A percentile compares a stretch with the other conserved stretches of the same genome.
Conservation (phyloP, 2,113 vertebrate species). For the Maccullochella peelii region DNA sequence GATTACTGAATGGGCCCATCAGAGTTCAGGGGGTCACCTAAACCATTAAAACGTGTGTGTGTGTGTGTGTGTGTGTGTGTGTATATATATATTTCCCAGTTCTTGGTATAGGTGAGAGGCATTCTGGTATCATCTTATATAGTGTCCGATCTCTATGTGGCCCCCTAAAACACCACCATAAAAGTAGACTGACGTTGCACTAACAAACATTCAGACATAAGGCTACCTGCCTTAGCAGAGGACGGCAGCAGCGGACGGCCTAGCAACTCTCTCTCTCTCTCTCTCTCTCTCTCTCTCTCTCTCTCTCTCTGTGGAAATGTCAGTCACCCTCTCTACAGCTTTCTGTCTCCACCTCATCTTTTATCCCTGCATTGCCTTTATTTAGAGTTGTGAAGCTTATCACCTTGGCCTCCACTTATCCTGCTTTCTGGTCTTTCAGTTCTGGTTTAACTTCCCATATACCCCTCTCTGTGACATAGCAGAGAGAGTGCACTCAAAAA, state of each 20-base stretch:
- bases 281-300: too few relatives aligned
- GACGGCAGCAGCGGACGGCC: too few relatives aligned
- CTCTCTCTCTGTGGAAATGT: background rate
- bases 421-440: constrained; percentile 10
- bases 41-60: too few relatives aligned
- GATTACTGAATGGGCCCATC: background rate
- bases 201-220: background rate
- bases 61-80: too few relatives aligned
- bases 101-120: too few relatives aligned
- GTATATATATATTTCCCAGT: too few relatives aligned
- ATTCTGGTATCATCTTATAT: too few relatives aligned
- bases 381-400: constrained; percentile 11
- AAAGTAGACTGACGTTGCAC: background rate
- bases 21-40: too few relatives aligned
- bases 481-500: background rate
- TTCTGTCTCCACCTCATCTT: background rate
- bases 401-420: constrained; percentile 20
- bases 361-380: constrained; percentile 9
- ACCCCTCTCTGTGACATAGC: background rate
- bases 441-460: constrained; percentile 7
- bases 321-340: background rate
- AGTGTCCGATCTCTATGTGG: background rate
- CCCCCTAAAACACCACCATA: background rate
- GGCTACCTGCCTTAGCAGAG: too few relatives aligned
- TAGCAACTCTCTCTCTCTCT: too few relatives aligned